Percentiles rank a stretch among this genome's conserved stretches.
These are phyloP conservation scores for Plectropomus leopardus DNA, from an alignment of 2,113 vertebrate species.

Conservation along the genomic window DNA sequence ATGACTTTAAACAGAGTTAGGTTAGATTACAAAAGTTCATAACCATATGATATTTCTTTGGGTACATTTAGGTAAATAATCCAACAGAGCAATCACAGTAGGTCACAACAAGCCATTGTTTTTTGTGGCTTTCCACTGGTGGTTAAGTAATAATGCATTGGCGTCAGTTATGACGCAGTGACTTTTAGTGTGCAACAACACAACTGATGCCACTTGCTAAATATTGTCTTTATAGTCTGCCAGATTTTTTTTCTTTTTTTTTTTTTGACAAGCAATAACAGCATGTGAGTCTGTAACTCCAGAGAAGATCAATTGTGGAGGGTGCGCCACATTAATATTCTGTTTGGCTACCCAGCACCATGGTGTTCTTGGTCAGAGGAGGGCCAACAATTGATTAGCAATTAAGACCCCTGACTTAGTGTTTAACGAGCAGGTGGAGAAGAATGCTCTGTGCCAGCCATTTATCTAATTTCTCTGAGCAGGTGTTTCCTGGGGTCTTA, in stretches of 20 bases:
- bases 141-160: not conserved
- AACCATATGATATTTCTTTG: not conserved
- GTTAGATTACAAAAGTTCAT: not conserved
- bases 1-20: not conserved
- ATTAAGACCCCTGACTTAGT: conserved; percentile 60
- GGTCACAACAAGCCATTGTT: not conserved
- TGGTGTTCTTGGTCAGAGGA: conserved; percentile 51
- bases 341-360: conserved; percentile 39
- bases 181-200: not conserved
- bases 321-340: conserved; percentile 69
- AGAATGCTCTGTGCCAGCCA: conserved; percentile 14
- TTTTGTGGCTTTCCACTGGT: not conserved
- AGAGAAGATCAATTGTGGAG: conserved; percentile 41
- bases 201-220: conserved; percentile 7
- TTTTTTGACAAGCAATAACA: not conserved
- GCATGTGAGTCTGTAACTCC: conserved; percentile 14
- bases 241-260: not conserved
- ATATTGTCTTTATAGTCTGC: not conserved
- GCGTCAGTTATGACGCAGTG: not conserved
- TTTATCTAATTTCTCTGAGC: conserved; percentile 31
- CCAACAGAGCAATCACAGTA: not conserved
- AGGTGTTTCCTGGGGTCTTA: conserved; percentile 23
- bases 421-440: conserved; percentile 53
- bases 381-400: conserved; percentile 67
- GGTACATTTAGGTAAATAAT: not conserved